Evolutionary conservation across 2,888 invertebrate genomes (phyloP), one percentile per base, ranked within the genome.

Genomic region (Amphipoea oculea): DNA sequence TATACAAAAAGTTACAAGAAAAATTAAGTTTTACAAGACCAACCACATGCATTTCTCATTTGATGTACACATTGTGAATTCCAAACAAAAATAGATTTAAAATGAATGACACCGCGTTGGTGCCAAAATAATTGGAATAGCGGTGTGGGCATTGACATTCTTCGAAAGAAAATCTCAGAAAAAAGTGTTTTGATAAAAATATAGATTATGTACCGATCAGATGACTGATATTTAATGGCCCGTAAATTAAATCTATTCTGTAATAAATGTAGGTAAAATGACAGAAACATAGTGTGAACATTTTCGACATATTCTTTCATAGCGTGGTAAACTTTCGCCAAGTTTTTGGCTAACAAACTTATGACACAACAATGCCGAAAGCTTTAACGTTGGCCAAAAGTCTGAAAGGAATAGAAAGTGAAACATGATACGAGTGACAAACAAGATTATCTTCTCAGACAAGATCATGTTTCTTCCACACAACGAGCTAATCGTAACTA

Each of bases 41-140:
- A 81, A 89, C 84, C 87, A 81, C 89, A 86, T 89, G 90, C 90
- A 91, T 91, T 90, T 91, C 88, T 88, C 88, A 91, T 92, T 90
- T 91, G 90, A 91, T 93, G 92, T 91, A 88, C 88, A 92, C 91
- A 89, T 91, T 92, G 92, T 92, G 92, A 93, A 94, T 94, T 92
- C 93, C 93, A 89, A 89, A 92, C 95, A 92, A 94, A 96, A 96
- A 96, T 96, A 96, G 96, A 95, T 93, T 91, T 92, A 91, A 94
- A 95, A 96, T 95, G 93, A 95, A 95, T 94, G 95, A 94, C 94
- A 94, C 92, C 92, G 94, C 92, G 92, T 91, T 92, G 92, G 93
- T 96, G 96, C 96, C 96, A 96, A 96, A 96, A 96, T 96, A 94
- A 94, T 96, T 94, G 83, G 92, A 94, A 96, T 96, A 96, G 92